phyloP scores from a whole-genome alignment of 2,888 invertebrate genomes.

The Tenthredo distinguenda region DNA sequence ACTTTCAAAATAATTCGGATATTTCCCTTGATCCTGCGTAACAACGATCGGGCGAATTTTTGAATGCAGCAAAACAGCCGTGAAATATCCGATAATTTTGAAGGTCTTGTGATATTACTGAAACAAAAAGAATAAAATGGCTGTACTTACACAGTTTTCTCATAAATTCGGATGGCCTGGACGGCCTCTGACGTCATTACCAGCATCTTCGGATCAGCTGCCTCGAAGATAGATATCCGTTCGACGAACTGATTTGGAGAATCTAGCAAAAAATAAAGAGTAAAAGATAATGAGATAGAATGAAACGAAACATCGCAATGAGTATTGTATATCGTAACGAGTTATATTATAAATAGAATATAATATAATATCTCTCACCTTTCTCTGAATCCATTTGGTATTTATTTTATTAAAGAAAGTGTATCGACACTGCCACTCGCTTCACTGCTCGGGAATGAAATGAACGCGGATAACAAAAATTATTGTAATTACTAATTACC shows the following conservation, averaged over 20 bases:
- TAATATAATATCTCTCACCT: background rate
- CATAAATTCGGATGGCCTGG: background rate
- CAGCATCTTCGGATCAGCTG: background rate
- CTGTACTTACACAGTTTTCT: constrained; percentile 1
- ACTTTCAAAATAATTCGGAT: too few species aligned
- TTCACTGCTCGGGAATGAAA: background rate
- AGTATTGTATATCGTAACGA: background rate
- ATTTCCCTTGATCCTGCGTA: too few species aligned
- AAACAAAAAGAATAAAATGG: background rate
- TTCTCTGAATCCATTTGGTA: background rate
- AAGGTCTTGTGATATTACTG: too few species aligned
- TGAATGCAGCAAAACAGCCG: too few species aligned
- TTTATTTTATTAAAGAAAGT: background rate
- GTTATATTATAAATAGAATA: background rate
- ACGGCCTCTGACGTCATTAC: constrained; percentile 4
- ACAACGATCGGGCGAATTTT: too few species aligned
- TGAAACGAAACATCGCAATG: background rate
- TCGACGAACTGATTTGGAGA: background rate
- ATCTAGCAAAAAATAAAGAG: background rate
- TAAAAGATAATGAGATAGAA: background rate
- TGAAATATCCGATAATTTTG: too few species aligned
- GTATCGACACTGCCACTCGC: background rate
- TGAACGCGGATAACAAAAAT: background rate
- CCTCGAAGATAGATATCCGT: background rate
- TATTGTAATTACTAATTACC: too few species aligned